These are phyloP conservation scores for Tachysurus vachellii DNA, from an alignment of 2,113 vertebrate genomes.

Conservation along the genomic window DNA sequence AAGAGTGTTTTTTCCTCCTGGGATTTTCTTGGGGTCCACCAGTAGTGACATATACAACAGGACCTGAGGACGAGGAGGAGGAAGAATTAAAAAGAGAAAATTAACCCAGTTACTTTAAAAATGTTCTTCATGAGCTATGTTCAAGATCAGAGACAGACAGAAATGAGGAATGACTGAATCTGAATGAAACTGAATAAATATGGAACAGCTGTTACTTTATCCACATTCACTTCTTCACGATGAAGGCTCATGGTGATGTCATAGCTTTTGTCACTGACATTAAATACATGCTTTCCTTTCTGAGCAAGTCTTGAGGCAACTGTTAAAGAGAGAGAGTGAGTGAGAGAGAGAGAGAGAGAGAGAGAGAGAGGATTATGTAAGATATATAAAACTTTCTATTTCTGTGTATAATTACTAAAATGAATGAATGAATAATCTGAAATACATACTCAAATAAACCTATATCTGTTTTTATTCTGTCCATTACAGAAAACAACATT, in stretches of 20 bases:
- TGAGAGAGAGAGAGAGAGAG: background rate
- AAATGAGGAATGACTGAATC: background rate
- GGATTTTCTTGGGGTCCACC: slow-evolving; percentile 63
- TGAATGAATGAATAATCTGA: background rate
- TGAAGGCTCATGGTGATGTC: slow-evolving; percentile 56
- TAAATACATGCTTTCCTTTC: slow-evolving; percentile 54
- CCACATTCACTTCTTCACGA: slow-evolving; percentile 46
- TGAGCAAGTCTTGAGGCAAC: slow-evolving; percentile 59
- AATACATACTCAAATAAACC: background rate
- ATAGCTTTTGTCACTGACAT: slow-evolving; percentile 50
- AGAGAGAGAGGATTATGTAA: background rate
- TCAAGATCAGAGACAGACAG: background rate
- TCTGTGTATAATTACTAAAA: background rate
- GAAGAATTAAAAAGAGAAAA: background rate
- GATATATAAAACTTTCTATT: background rate
- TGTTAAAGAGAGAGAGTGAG: background rate
- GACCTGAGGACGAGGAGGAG: slow-evolving; percentile 7
- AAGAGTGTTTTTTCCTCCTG: slow-evolving; percentile 59
- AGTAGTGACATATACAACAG: slow-evolving; percentile 43
- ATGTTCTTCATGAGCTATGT: background rate
- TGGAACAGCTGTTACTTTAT: slow-evolving; percentile 59
- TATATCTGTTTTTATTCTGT: background rate
- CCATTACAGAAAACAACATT: background rate
- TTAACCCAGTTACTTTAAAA: background rate
- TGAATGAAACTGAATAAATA: background rate